Conservation (phyloP, 2,797 vertebrate species). For the Galagoides demidoff region DNA sequence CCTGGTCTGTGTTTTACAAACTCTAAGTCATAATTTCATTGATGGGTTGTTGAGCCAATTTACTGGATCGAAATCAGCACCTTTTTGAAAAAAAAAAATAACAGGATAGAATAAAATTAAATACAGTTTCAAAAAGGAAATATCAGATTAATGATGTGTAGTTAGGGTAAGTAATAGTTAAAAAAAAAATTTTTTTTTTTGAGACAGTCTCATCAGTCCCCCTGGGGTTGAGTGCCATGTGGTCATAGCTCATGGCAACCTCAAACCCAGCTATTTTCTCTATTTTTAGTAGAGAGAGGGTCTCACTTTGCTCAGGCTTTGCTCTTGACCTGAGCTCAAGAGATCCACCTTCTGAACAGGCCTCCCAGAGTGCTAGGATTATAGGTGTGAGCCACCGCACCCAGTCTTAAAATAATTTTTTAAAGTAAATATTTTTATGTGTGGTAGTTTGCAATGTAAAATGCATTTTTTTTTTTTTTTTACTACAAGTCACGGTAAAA, state of each 20-base stretch:
- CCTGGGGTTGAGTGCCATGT: no score
- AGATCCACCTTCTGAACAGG: no score
- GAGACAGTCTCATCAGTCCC: no score
- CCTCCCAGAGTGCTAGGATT: no score
- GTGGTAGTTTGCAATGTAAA: constrained; percentile 3
- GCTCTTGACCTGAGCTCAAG: no score
- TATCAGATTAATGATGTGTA: constrained; percentile 3
- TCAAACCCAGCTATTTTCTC: no score
- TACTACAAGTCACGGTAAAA: background rate
- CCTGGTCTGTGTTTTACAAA: constrained; percentile 19
- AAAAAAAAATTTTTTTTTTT: background rate
- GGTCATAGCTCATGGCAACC: no score
- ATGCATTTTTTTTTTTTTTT: background rate
- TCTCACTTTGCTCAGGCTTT: no score
- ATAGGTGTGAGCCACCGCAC: no score
- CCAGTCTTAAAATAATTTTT: background rate
- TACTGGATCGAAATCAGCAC: background rate
- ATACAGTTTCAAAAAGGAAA: constrained; percentile 3
- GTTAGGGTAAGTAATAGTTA: background rate
- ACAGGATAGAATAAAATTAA: background rate
- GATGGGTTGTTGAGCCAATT: constrained; percentile 1
- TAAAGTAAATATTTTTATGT: background rate
- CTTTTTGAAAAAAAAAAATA: background rate
- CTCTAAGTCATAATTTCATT: background rate
- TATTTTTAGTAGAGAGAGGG: no score